Evolutionary conservation across 2,797 vertebrate genomes (phyloP).

Genomic region (Peromyscus aztecus): DNA sequence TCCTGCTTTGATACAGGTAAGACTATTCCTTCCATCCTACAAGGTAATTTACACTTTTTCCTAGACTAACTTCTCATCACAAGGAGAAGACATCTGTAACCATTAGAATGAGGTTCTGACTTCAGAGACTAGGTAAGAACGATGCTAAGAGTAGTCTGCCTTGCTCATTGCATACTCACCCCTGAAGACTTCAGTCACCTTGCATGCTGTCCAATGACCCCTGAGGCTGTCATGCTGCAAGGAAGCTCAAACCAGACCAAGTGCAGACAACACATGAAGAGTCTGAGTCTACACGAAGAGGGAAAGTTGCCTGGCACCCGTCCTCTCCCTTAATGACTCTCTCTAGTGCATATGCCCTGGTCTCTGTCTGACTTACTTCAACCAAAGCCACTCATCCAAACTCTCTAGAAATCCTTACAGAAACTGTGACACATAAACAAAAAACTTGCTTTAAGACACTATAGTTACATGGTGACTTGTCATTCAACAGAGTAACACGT

Average conservation of each 20-base stretch:
- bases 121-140: not conserved
- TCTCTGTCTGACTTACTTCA: not conserved
- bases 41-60: conserved; percentile 20
- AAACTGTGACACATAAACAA: conserved; percentile 30
- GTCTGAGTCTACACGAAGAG: conserved; percentile 41
- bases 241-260: conserved; percentile 66
- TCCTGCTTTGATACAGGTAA: conserved; percentile 54
- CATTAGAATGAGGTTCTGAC: conserved; percentile 9
- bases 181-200: conserved; percentile 62
- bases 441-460: conserved; percentile 38
- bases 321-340: not conserved
- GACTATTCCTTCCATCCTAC: not conserved
- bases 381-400: not conserved
- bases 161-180: conserved; percentile 65
- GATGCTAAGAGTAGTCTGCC: conserved; percentile 9
- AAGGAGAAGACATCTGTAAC: conserved; percentile 4
- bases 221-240: conserved; percentile 57
- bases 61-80: conserved; percentile 35
- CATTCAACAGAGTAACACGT: not conserved
- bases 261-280: conserved; percentile 45
- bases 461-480: not conserved
- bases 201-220: conserved; percentile 43
- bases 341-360: not conserved
- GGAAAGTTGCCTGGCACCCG: not conserved
- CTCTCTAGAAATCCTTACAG: conserved; percentile 49